These are phyloP conservation scores for Thunnus albacares DNA, from an alignment of 2,797 vertebrate species.

Conservation along the genomic window DNA sequence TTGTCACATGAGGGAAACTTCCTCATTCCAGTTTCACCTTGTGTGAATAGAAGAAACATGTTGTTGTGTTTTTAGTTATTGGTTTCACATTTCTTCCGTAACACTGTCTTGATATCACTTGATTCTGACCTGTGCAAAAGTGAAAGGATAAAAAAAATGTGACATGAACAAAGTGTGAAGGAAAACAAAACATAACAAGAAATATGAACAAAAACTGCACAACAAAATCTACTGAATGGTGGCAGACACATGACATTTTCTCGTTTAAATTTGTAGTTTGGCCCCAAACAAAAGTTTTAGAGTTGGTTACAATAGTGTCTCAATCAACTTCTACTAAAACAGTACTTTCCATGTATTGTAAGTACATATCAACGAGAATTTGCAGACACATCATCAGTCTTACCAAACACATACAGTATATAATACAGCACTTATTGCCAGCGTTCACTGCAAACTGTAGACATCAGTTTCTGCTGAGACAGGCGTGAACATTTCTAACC, in stretches of 20 bases:
- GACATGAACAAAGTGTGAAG: not conserved
- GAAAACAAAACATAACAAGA: not conserved
- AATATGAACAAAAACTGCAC: not conserved
- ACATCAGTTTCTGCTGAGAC: not conserved
- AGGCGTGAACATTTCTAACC: not conserved
- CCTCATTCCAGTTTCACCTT: not conserved
- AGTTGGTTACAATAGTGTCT: slow-evolving; percentile 7
- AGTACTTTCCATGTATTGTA: not conserved
- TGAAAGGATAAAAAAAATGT: not conserved
- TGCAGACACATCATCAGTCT: slow-evolving; percentile 33
- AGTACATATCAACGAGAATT: not conserved
- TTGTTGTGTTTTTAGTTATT: not conserved
- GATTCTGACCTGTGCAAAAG: slow-evolving; percentile 32
- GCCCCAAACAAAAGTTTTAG: slow-evolving; percentile 5
- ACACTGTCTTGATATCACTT: not conserved
- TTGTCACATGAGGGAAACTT: not conserved
- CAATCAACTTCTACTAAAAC: slow-evolving; percentile 7
- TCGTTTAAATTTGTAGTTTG: not conserved
- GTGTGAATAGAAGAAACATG: not conserved
- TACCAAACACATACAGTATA: slow-evolving; percentile 1
- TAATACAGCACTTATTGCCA: not conserved
- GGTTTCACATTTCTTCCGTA: not conserved
- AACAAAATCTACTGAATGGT: not conserved
- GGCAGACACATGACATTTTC: not conserved
- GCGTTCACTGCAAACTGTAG: not conserved